Base-by-base conservation (phyloP, 2,888 invertebrate genomes). In the Steinernema scapterisci region DNA sequence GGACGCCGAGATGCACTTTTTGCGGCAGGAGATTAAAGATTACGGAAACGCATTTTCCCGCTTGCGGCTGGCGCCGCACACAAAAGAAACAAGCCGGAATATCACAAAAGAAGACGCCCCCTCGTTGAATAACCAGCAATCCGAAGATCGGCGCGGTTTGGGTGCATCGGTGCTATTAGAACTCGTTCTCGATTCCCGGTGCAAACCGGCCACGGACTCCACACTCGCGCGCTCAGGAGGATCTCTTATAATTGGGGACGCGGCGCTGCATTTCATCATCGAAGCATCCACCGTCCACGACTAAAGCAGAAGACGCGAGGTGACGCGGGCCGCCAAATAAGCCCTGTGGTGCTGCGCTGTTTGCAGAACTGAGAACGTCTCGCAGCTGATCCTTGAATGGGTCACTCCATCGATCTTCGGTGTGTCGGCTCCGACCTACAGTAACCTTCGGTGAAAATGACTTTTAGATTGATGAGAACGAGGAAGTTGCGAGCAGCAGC, bases 321-420 rank as follows among this genome's bases (percentile, higher is more conserved):
- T 27, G 38, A 16, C 63, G 63, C 27, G 63, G 63, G 63, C 63
- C 63, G 16, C 54, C 23, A 48, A 38, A 38, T 38, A 38, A 48
- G 16, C 48, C 16, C 48, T 48, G 48, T 5, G 11, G 54, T 54
- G n/a, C 23, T 11, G 63, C 63, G 13, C 27, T 63, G 63, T 63
- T 52, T 52, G 21, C 23, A 19, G 63, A 13, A 31, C 38, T 63
- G 27, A 16, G 31, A n/a, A 11, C n/a, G n/a, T n/a, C n/a, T n/a
- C 31, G 63, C 9, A 16, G 6, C 38, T 25, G 31, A 23, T 6
- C 23, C 13, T 25, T 54, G 31, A 31, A 63, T 63, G 63, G 63
- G 63, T 63, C 63, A 63, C 31, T 11, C 63, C 31, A 63, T 63
- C 63, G 63, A 63, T 63, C 63, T 63, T 19, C 21, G 25, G 3